These are phyloP conservation scores for Podarcis lilfordi DNA, from an alignment of 2,797 vertebrate genomes.

Conservation along the genomic window DNA sequence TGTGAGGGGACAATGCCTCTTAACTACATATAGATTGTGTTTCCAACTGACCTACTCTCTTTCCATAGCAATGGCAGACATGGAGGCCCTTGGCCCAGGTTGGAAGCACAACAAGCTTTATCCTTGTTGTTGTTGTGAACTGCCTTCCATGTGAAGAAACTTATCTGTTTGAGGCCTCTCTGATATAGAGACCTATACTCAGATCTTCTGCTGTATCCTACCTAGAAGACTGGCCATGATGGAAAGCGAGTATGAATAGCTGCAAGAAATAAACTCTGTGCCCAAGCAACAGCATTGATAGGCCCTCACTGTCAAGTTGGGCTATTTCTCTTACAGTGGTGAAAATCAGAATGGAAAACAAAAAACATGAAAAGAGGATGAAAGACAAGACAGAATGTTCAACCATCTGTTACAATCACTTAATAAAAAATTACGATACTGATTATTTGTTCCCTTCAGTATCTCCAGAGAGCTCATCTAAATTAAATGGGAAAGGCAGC, in stretches of 20 bases:
- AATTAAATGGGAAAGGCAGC: conserved; percentile 3
- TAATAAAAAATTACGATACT: conserved; percentile 33
- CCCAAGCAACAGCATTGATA: not conserved
- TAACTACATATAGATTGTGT: too few relatives aligned
- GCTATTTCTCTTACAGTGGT: not conserved
- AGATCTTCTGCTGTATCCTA: not conserved
- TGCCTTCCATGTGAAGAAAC: not conserved
- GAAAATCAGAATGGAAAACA: conserved; percentile 36
- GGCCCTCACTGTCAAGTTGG: not conserved
- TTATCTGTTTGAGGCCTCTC: not conserved
- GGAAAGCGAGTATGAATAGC: not conserved
- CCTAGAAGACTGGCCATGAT: not conserved
- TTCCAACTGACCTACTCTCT: too few relatives aligned
- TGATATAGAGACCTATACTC: not conserved
- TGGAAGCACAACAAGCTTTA: too few relatives aligned
- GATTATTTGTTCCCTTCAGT: conserved; percentile 5
- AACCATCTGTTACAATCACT: conserved; percentile 49
- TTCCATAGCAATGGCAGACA: too few relatives aligned
- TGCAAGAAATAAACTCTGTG: not conserved
- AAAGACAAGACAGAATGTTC: conserved; percentile 43
- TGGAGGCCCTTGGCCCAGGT: too few relatives aligned
- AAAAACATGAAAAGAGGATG: conserved; percentile 26
- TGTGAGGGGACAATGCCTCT: too few relatives aligned
- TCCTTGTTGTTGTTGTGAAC: too few relatives aligned
- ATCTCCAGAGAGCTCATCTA: conserved; percentile 12